A percentile compares a stretch with the other conserved stretches of the same genome.
phyloP scores from a whole-genome alignment of 2,113 vertebrate species.

The Plecturocebus donacophilus region DNA sequence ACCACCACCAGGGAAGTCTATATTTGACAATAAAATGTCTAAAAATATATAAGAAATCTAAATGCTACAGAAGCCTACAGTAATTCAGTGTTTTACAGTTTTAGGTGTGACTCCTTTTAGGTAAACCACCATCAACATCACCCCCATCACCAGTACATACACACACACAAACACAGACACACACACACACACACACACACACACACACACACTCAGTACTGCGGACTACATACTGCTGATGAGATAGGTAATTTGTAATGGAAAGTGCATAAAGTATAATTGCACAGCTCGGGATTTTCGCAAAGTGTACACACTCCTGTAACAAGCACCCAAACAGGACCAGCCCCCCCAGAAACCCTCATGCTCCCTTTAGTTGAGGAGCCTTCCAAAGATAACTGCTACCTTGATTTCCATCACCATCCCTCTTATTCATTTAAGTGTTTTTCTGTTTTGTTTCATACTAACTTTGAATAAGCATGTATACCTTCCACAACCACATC shows the following conservation, averaged over 20 bases:
- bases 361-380: background rate
- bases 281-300: background rate
- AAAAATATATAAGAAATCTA: background rate
- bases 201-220: background rate
- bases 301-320: background rate
- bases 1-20: background rate
- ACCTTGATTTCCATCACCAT: background rate
- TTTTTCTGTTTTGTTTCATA: slow-evolving; percentile 13
- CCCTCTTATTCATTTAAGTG: background rate
- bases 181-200: background rate
- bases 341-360: background rate
- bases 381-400: background rate
- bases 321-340: background rate
- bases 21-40: background rate
- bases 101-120: background rate
- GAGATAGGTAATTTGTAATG: background rate
- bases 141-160: background rate
- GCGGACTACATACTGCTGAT: background rate
- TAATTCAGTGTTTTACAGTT: background rate
- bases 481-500: background rate
- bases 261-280: background rate
- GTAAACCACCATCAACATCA: background rate
- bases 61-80: background rate
- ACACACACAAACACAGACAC: background rate
- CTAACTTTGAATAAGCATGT: background rate